Evolutionary conservation across 2,113 vertebrate genomes (phyloP).

Genomic region (Crotophaga sulcirostris): DNA sequence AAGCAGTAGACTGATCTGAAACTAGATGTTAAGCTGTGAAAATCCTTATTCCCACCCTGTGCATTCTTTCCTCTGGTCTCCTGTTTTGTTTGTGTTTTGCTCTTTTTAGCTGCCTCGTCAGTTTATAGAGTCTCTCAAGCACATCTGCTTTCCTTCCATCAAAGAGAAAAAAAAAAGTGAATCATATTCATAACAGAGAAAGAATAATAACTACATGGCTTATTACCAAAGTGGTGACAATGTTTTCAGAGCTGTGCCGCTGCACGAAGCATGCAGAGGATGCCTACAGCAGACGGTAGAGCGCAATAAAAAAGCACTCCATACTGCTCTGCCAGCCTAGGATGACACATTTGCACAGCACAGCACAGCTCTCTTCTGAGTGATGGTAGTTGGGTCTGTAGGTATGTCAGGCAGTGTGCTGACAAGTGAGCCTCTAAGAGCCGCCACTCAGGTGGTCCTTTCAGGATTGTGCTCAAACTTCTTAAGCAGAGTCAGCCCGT

Average conservation of each 20-base stretch:
- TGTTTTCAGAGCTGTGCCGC: not conserved
- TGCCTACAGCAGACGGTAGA: not conserved
- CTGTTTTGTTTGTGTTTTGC: not conserved
- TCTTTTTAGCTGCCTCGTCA: not conserved
- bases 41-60: not conserved
- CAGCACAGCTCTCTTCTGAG: not conserved
- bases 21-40: not conserved
- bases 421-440: not conserved
- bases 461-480: not conserved
- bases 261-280: not conserved
- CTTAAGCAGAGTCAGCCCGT: not conserved
- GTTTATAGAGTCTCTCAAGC: not conserved
- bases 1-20: slow-evolving; percentile 5
- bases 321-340: not conserved
- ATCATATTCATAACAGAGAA: not conserved
- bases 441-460: not conserved
- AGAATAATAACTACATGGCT: not conserved
- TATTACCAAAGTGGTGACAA: not conserved
- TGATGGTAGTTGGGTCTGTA: fast-evolving
- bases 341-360: fast-evolving
- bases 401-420: fast-evolving
- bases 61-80: slow-evolving; percentile 1
- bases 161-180: not conserved
- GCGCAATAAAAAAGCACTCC: not conserved
- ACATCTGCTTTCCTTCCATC: not conserved